Evolutionary conservation across 1,140 invertebrate species (phyloP).

Genomic region (Cephus cinctus): DNA sequence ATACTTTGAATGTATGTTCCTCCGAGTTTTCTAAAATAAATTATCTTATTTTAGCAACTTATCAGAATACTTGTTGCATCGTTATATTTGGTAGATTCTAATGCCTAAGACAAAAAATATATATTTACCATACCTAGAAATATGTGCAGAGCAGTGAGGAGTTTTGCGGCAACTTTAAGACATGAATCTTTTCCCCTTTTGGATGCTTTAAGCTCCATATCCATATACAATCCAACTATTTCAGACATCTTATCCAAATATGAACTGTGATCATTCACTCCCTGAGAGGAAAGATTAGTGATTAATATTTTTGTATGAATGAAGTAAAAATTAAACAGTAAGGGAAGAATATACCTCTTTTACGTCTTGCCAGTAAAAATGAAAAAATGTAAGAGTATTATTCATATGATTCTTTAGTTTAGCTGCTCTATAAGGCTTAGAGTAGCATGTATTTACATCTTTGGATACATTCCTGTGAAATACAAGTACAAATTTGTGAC

Average conservation of each 20-base stretch:
- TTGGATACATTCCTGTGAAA: slow-evolving; percentile 37
- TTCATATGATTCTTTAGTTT: slow-evolving; percentile 37
- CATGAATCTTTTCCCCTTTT: slow-evolving; percentile 19
- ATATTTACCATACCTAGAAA: slow-evolving; percentile 38
- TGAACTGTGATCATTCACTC: slow-evolving; percentile 27
- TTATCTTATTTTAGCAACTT: neutral
- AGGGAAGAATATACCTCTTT: slow-evolving; percentile 40
- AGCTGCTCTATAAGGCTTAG: slow-evolving; percentile 14
- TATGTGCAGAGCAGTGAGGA: slow-evolving; percentile 39
- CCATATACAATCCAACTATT: slow-evolving; percentile 41
- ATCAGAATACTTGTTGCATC: neutral
- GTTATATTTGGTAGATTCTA: neutral
- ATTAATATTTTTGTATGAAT: neutral
- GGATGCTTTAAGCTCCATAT: slow-evolving; percentile 37
- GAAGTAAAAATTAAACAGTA: too few species aligned
- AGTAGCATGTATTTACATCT: slow-evolving; percentile 18
- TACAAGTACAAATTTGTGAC: slow-evolving; percentile 2
- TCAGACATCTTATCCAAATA: slow-evolving; percentile 46
- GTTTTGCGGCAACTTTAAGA: slow-evolving; percentile 27
- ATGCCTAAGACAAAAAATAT: slow-evolving; percentile 7
- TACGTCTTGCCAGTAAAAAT: slow-evolving; percentile 40
- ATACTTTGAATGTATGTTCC: slow-evolving; percentile 42
- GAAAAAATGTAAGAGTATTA: slow-evolving; percentile 40
- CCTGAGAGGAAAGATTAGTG: slow-evolving; percentile 17
- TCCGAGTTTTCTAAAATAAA: slow-evolving; percentile 41